phyloP scores from a whole-genome alignment of 2,797 vertebrate genomes.

The Leucoraja ocellata region DNA sequence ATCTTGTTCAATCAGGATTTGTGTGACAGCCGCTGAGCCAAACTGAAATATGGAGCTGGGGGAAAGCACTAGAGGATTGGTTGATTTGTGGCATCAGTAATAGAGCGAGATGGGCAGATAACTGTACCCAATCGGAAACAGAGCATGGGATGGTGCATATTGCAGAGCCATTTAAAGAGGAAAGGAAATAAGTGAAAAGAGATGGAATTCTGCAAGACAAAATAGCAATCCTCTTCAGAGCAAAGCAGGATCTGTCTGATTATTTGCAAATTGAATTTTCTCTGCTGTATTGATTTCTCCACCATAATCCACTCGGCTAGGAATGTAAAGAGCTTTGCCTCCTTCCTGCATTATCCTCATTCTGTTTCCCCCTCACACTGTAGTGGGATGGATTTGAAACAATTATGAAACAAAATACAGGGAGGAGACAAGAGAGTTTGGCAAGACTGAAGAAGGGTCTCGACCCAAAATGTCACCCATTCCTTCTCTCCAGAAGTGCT shows the following conservation, averaged over 20 bases:
- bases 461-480: no score
- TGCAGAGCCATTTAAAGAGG: background rate
- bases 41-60: background rate
- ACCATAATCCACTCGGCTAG: background rate
- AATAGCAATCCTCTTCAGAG: background rate
- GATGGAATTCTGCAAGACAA: background rate
- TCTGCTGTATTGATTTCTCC: background rate
- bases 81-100: background rate
- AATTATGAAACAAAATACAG: no score
- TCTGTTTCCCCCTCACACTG: background rate
- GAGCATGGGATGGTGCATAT: background rate
- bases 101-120: background rate
- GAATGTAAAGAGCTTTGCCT: background rate
- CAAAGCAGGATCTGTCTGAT: background rate
- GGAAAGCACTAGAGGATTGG: background rate
- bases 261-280: no score
- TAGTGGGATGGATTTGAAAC: no score
- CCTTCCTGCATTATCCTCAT: background rate
- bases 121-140: background rate
- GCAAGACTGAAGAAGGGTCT: no score
- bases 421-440: no score
- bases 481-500: no score
- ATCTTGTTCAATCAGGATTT: background rate
- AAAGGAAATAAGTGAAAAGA: background rate
- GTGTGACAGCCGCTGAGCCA: background rate